These are phyloP conservation scores for Choristoneura fumiferana DNA, from an alignment of 1,140 invertebrate species.

Conservation along the genomic window DNA sequence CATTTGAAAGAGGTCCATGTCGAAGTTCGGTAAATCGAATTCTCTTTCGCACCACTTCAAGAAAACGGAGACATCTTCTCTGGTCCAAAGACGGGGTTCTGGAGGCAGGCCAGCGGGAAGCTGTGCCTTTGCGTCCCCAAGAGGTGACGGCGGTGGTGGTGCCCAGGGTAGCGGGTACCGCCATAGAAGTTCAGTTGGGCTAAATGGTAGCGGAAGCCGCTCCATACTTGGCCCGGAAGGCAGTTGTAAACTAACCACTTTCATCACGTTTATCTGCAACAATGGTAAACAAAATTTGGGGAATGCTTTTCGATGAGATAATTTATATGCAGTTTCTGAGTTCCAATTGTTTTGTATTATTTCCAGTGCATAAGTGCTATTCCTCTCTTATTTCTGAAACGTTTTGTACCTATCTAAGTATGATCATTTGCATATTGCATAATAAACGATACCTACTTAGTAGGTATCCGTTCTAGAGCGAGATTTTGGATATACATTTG, in stretches of 20 bases:
- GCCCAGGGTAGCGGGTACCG: constrained; percentile 87
- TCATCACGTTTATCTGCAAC: constrained; percentile 68
- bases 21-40: constrained; percentile 94
- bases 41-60: constrained; percentile 95
- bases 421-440: too few species aligned
- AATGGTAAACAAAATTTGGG: constrained; percentile 9
- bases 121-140: constrained; percentile 92
- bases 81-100: constrained; percentile 93
- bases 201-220: constrained; percentile 75
- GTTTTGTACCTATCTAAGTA: too few species aligned
- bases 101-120: constrained; percentile 88
- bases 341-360: too few species aligned
- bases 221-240: constrained; percentile 76
- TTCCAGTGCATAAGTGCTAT: too few species aligned
- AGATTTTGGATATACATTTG: neutral
- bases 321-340: too few species aligned
- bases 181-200: constrained; percentile 87
- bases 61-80: constrained; percentile 93
- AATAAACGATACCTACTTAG: too few species aligned
- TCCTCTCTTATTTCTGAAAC: too few species aligned
- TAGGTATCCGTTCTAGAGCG: neutral
- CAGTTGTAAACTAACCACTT: constrained; percentile 74
- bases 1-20: constrained; percentile 97
- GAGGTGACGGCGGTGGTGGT: constrained; percentile 81
- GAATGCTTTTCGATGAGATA: too few species aligned